Percentiles rank a stretch among this genome's conserved stretches.
phyloP scores from a whole-genome alignment of 2,888 invertebrate genomes.

The Clanis bilineata region DNA sequence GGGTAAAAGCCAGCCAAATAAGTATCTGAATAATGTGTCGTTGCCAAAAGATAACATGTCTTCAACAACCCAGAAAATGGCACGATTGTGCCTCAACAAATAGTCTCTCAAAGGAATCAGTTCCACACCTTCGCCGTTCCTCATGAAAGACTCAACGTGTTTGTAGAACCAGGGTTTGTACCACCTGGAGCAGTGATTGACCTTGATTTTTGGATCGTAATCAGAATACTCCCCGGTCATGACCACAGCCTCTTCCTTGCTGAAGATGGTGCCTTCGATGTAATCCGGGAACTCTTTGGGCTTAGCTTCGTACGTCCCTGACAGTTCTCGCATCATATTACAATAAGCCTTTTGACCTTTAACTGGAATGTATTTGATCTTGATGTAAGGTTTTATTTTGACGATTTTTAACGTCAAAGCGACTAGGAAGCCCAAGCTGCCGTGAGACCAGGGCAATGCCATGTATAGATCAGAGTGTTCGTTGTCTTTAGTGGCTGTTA shows the following conservation, averaged over 20 bases:
- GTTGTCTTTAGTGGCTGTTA: conserved; percentile 80
- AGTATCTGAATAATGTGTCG: conserved; percentile 80
- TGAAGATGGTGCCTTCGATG: conserved; percentile 85
- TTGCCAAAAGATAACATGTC: conserved; percentile 88
- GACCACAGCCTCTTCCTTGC: conserved; percentile 83
- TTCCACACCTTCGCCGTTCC: conserved; percentile 78
- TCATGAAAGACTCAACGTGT: conserved; percentile 82
- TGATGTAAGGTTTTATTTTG: conserved; percentile 84
- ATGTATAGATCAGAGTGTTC: conserved; percentile 82
- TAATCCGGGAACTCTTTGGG: conserved; percentile 81
- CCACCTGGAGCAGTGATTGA: conserved; percentile 84
- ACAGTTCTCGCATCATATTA: conserved; percentile 81
- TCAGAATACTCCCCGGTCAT: conserved; percentile 86
- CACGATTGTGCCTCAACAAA: conserved; percentile 84
- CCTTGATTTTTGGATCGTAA: conserved; percentile 69
- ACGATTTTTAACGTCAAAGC: conserved; percentile 84
- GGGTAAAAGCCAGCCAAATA: conserved; percentile 86
- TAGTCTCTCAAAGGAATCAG: conserved; percentile 85
- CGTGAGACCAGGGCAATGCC: conserved; percentile 85
- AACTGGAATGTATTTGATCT: conserved; percentile 84
- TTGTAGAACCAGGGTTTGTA: conserved; percentile 89
- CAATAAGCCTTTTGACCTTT: conserved; percentile 84
- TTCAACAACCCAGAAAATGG: conserved; percentile 88
- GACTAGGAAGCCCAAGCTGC: conserved; percentile 85
- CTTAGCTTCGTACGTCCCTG: conserved; percentile 77